Conservation (phyloP, 2,888 invertebrate species). For the Nomada lathburiana region DNA sequence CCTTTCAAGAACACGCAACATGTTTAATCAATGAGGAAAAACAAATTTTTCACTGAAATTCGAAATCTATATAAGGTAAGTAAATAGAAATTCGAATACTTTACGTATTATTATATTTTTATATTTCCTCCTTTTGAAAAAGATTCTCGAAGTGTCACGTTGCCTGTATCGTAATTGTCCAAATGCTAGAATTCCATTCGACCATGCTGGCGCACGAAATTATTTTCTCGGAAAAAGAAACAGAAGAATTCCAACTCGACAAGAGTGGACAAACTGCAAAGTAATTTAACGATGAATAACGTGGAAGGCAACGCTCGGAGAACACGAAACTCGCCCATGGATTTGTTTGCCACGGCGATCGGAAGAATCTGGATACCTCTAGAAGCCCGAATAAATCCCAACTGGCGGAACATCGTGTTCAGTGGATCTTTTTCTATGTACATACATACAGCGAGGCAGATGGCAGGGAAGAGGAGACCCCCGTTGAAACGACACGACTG, state of each 20-base stretch:
- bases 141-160: too few relatives aligned
- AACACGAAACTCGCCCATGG: slow-evolving; percentile 33
- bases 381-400: slow-evolving; percentile 54
- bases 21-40: too few relatives aligned
- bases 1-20: too few relatives aligned
- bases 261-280: not conserved
- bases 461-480: not conserved
- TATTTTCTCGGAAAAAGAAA: not conserved
- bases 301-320: slow-evolving; percentile 32
- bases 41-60: too few relatives aligned
- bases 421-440: slow-evolving; percentile 37
- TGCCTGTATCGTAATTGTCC: not conserved
- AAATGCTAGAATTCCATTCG: not conserved
- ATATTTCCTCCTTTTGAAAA: too few relatives aligned
- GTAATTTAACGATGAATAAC: slow-evolving; percentile 35
- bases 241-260: not conserved
- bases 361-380: slow-evolving; percentile 57
- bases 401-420: slow-evolving; percentile 53
- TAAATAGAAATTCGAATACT: too few relatives aligned
- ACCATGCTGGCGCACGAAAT: not conserved
- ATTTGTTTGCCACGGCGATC: slow-evolving; percentile 52
- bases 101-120: too few relatives aligned
- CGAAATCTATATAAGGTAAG: too few relatives aligned
- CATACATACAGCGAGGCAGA: slow-evolving; percentile 21
- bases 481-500: slow-evolving; percentile 31